These are phyloP conservation scores for Drosophila stalkeri DNA, from an alignment of 2,888 invertebrate genomes.

Conservation along the genomic window DNA sequence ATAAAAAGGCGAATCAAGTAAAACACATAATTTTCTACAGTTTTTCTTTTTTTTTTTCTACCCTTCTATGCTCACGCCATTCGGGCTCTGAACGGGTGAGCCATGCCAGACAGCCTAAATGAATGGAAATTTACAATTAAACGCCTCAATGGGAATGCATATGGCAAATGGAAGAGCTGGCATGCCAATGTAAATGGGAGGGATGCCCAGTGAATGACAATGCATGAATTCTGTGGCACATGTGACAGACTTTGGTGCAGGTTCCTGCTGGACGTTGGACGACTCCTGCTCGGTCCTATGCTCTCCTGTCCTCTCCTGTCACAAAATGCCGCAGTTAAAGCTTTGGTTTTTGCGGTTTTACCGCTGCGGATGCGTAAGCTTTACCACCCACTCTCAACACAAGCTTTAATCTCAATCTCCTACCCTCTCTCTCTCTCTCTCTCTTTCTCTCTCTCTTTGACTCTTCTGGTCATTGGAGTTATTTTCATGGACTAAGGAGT, in stretches of 20 bases:
- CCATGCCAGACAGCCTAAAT: constrained; percentile 48
- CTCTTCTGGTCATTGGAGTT: neutral
- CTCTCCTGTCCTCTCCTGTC: constrained; percentile 37
- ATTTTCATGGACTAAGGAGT: neutral
- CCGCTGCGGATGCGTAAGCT: constrained; percentile 69
- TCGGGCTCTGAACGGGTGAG: neutral
- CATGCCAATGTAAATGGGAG: neutral
- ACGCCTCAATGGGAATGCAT: constrained; percentile 46
- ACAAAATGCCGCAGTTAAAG: constrained; percentile 71
- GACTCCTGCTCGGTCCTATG: neutral
- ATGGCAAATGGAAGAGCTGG: neutral
- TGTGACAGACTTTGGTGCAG: constrained; percentile 17
- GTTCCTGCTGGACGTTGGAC: constrained; percentile 56
- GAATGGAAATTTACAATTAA: constrained; percentile 75
- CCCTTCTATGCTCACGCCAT: neutral
- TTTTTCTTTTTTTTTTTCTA: neutral
- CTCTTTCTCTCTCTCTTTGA: neutral
- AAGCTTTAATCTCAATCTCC: neutral
- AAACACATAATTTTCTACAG: constrained; percentile 9
- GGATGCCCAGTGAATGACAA: constrained; percentile 60
- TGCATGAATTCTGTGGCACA: constrained; percentile 52
- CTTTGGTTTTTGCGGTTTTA: constrained; percentile 82
- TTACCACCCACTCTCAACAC: neutral
- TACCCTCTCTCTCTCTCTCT: neutral
- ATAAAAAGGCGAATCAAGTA: constrained; percentile 22